Evolutionary conservation across 2,797 vertebrate species (phyloP).

Genomic region (Danionella dracula): DNA sequence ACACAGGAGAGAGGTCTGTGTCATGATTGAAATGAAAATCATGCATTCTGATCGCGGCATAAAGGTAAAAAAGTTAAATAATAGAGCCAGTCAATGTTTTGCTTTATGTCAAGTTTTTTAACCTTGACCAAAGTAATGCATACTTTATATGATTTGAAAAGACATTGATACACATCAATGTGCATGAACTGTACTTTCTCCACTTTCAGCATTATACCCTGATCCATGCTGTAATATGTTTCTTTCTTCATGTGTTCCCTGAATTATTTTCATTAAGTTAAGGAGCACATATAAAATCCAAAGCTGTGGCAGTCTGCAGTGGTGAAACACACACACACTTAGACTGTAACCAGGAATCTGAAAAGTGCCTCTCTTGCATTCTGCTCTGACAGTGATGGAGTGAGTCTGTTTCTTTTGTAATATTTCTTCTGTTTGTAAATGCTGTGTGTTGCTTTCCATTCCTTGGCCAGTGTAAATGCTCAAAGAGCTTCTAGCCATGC

Average conservation of each 20-base stretch:
- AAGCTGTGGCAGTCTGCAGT: constrained; percentile 57
- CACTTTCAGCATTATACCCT: constrained; percentile 50
- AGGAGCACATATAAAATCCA: constrained; percentile 63
- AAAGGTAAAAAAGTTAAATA: no score
- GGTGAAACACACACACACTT: constrained; percentile 24
- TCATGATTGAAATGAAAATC: no score
- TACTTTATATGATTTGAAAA: constrained; percentile 72
- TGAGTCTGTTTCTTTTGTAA: constrained; percentile 37
- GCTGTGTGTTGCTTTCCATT: constrained; percentile 22
- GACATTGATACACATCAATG: constrained; percentile 66
- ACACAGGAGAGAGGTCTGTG: no score
- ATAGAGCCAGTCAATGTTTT: no score
- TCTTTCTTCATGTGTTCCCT: constrained; percentile 41
- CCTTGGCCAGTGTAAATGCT: constrained; percentile 11
- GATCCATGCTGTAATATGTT: constrained; percentile 48
- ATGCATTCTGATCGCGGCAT: no score
- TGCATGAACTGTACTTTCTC: constrained; percentile 57
- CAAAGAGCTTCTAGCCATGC: constrained; percentile 9
- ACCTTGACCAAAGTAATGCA: constrained; percentile 69
- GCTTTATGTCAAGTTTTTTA: no score
- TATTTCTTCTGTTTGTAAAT: constrained; percentile 27
- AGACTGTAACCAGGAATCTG: background rate
- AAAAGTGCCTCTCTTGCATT: constrained; percentile 47
- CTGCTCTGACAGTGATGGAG: constrained; percentile 42
- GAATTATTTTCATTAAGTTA: constrained; percentile 68